phyloP scores from a whole-genome alignment of 2,888 invertebrate genomes.

The Leptothorax acervorum region DNA sequence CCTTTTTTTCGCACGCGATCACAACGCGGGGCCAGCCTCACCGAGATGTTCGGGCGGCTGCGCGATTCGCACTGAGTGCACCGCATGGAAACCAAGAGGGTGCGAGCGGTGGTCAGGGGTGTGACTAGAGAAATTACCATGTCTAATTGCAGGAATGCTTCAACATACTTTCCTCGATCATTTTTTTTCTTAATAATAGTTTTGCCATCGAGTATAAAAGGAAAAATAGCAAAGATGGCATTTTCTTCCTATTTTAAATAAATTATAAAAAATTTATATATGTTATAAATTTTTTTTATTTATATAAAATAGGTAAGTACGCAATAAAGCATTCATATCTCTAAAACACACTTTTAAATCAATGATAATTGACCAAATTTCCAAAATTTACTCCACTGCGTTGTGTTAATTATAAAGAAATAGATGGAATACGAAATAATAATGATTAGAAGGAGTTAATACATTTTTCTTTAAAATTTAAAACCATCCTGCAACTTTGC shows the following conservation, averaged over 20 bases:
- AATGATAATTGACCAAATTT: background rate
- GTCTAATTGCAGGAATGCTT: background rate
- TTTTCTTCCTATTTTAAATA: background rate
- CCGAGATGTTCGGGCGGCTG: conserved; percentile 75
- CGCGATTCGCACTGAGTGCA: conserved; percentile 79
- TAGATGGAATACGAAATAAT: background rate
- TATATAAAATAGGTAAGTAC: background rate
- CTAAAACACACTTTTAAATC: background rate
- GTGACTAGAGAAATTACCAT: conserved; percentile 31
- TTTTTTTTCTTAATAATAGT: background rate
- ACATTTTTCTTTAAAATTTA: background rate
- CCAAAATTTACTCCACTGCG: background rate
- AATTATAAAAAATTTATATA: background rate
- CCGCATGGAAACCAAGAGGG: conserved; percentile 76
- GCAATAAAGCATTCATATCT: background rate
- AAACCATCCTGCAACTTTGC: background rate
- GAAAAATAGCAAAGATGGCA: background rate
- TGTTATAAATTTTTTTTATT: background rate
- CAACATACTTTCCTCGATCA: background rate
- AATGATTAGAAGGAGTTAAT: background rate
- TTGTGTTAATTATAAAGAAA: background rate
- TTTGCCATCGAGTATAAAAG: background rate
- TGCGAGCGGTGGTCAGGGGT: conserved; percentile 36
- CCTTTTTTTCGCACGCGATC: conserved; percentile 37
- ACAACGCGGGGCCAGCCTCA: conserved; percentile 27